Conservation (phyloP, 2,888 invertebrate species). For the Chymomyza fuscimana region DNA sequence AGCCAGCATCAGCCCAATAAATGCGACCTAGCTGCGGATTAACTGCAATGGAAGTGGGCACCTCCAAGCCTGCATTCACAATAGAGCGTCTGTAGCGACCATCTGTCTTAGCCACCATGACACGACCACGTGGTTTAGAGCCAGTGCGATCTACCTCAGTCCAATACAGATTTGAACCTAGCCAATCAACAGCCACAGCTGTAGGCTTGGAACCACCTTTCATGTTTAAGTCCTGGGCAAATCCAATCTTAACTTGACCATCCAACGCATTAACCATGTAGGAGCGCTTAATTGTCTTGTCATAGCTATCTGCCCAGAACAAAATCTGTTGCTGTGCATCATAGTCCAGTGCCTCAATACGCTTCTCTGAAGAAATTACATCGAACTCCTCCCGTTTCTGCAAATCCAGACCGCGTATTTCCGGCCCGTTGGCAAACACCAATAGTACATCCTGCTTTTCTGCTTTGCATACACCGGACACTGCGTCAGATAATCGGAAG, state of each 20-base stretch:
- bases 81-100: slow-evolving; percentile 92
- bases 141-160: slow-evolving; percentile 90
- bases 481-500: slow-evolving; percentile 87
- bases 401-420: slow-evolving; percentile 88
- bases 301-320: slow-evolving; percentile 97
- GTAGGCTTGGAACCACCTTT: slow-evolving; percentile 92
- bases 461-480: slow-evolving; percentile 91
- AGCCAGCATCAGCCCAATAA: slow-evolving; percentile 97
- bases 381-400: slow-evolving; percentile 86
- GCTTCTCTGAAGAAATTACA: slow-evolving; percentile 90
- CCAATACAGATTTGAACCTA: slow-evolving; percentile 96
- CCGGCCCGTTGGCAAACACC: slow-evolving; percentile 90
- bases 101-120: slow-evolving; percentile 93
- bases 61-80: slow-evolving; percentile 88
- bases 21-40: slow-evolving; percentile 92
- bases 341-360: slow-evolving; percentile 95
- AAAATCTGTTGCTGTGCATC: slow-evolving; percentile 91
- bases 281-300: slow-evolving; percentile 93
- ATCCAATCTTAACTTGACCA: slow-evolving; percentile 89
- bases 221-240: slow-evolving; percentile 92
- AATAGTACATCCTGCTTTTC: slow-evolving; percentile 84
- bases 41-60: slow-evolving; percentile 92
- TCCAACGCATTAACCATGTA: slow-evolving; percentile 90
- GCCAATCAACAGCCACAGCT: slow-evolving; percentile 95
- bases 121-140: slow-evolving; percentile 87